These are phyloP conservation scores for Colostygia pectinataria DNA, from an alignment of 2,888 invertebrate genomes.

Conservation along the genomic window DNA sequence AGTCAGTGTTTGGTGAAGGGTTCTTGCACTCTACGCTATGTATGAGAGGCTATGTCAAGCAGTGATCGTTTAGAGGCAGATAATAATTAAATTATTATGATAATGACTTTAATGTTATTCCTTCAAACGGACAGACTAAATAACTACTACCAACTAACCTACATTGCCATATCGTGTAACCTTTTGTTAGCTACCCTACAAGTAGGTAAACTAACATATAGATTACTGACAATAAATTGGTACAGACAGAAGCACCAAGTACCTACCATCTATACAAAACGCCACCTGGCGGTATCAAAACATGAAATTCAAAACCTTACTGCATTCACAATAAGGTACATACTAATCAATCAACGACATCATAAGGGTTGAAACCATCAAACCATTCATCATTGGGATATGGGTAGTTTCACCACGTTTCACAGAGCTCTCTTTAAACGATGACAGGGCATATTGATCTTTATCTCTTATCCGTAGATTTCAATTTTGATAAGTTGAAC, in stretches of 20 bases:
- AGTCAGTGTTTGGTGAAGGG: too few species aligned
- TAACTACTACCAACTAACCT: too few species aligned
- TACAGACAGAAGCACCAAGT: slow-evolving; percentile 10
- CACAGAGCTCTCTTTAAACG: slow-evolving; percentile 49
- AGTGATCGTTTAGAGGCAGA: too few species aligned
- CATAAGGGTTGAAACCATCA: slow-evolving; percentile 44
- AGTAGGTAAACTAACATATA: too few species aligned
- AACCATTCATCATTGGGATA: slow-evolving; percentile 63
- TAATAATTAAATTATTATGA: too few species aligned
- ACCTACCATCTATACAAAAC: not conserved
- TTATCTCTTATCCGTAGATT: slow-evolving; percentile 41
- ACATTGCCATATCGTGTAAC: too few species aligned
- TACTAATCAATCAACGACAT: slow-evolving; percentile 43
- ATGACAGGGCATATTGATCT: slow-evolving; percentile 49
- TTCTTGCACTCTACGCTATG: too few species aligned
- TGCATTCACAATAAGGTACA: slow-evolving; percentile 29
- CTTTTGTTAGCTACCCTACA: too few species aligned
- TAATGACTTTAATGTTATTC: too few species aligned
- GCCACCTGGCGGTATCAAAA: slow-evolving; percentile 23
- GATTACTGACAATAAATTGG: too few species aligned
- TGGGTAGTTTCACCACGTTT: slow-evolving; percentile 63
- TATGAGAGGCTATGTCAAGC: too few species aligned
- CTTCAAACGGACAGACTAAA: too few species aligned
- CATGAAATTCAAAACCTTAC: slow-evolving; percentile 28
- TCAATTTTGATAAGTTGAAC: slow-evolving; percentile 38